phyloP scores from a whole-genome alignment of 2,113 vertebrate genomes.

The Paramisgurnus dabryanus region DNA sequence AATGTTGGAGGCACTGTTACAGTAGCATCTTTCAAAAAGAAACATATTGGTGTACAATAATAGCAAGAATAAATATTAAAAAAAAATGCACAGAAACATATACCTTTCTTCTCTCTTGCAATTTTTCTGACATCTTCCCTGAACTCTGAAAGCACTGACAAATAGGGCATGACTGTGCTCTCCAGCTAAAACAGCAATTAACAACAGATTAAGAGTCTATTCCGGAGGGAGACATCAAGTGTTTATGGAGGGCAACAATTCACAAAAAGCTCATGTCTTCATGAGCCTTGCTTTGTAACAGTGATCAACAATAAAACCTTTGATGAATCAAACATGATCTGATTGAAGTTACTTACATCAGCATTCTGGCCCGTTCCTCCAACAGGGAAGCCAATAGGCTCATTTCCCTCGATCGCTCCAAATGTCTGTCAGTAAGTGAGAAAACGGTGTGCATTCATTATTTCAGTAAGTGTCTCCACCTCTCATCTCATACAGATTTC shows the following conservation, averaged over 20 bases:
- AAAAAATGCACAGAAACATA: not conserved
- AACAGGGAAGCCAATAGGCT: conserved; percentile 89
- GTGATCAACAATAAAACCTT: conserved; percentile 3
- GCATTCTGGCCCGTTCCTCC: conserved; percentile 73
- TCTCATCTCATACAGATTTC: not conserved
- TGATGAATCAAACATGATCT: conserved; percentile 7
- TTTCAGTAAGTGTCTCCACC: not conserved
- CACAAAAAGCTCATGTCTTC: not conserved
- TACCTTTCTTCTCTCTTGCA: conserved; percentile 89
- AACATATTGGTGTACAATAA: too few relatives aligned
- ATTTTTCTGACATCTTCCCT: conserved; percentile 87
- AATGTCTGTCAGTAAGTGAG: conserved; percentile 77
- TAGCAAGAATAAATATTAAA: not conserved
- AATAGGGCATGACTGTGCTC: conserved; percentile 89
- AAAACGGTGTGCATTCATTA: not conserved
- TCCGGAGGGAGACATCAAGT: not conserved
- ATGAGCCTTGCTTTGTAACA: conserved; percentile 13
- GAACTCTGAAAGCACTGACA: conserved; percentile 88
- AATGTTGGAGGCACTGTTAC: not conserved
- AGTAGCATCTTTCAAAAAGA: not conserved
- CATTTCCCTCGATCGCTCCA: conserved; percentile 87
- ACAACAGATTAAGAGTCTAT: not conserved
- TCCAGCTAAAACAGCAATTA: conserved; percentile 78
- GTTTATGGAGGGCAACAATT: not conserved
- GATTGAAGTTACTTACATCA: conserved; percentile 78